Evolutionary conservation across 2,888 invertebrate genomes (phyloP).

Genomic region (Xylocampa areola): DNA sequence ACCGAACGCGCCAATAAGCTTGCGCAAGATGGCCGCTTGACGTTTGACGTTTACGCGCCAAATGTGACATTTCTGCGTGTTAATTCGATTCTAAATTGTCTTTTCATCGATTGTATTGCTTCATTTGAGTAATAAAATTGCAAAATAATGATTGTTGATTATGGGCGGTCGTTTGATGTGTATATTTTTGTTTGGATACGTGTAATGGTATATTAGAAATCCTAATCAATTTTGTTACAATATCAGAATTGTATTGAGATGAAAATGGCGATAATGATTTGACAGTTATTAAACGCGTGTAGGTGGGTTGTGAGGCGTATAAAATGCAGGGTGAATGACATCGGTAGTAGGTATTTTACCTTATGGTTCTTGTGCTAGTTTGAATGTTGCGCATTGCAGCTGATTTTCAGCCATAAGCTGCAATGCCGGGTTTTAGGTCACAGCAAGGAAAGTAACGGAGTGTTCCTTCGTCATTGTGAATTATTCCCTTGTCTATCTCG

Average conservation of each 20-base stretch:
- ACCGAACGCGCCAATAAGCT: constrained; percentile 74
- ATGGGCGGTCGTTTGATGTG: constrained; percentile 37
- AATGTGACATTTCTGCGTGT: constrained; percentile 82
- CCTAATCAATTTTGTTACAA: constrained; percentile 31
- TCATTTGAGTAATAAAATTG: constrained; percentile 71
- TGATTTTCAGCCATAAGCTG: constrained; percentile 53
- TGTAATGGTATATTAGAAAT: constrained; percentile 17
- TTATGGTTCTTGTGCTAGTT: constrained; percentile 54
- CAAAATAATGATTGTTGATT: constrained; percentile 63
- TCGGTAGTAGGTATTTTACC: constrained; percentile 49
- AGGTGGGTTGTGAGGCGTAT: constrained; percentile 34
- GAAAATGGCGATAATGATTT: constrained; percentile 45
- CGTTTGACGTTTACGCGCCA: constrained; percentile 87
- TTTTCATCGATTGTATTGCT: constrained; percentile 79
- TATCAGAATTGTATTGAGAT: constrained; percentile 34
- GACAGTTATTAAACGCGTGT: constrained; percentile 43
- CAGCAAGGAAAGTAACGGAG: constrained; percentile 28
- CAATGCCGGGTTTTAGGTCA: constrained; percentile 58
- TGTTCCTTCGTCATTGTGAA: constrained; percentile 31
- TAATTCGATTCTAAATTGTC: constrained; percentile 74
- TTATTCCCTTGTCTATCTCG: constrained; percentile 37
- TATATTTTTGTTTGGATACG: constrained; percentile 39
- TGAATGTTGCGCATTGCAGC: constrained; percentile 62
- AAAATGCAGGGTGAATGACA: constrained; percentile 55
- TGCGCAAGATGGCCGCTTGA: constrained; percentile 80